Evolutionary conservation across 2,113 vertebrate genomes (phyloP).

Genomic region (Columbina picui): DNA sequence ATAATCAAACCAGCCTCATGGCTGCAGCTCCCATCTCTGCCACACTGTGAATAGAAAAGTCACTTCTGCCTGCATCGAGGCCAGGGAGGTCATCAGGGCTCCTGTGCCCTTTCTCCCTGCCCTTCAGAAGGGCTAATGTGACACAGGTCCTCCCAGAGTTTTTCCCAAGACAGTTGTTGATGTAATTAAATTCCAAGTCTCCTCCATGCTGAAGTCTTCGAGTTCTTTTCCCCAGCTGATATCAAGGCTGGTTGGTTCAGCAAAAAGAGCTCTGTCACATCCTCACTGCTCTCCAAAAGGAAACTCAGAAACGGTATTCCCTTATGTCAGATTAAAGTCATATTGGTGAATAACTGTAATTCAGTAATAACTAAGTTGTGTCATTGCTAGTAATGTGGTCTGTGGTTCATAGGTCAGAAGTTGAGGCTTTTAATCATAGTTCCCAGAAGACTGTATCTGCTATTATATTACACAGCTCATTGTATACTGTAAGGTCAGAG

Average conservation of each 20-base stretch:
- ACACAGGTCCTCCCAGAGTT: neutral
- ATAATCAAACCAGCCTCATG: neutral
- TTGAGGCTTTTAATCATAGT: neutral
- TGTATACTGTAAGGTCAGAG: neutral
- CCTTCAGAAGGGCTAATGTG: neutral
- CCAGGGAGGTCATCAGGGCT: neutral
- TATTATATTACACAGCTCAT: neutral
- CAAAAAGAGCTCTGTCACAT: neutral
- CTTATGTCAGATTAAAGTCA: neutral
- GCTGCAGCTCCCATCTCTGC: neutral
- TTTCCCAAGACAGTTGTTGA: neutral
- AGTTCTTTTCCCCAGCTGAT: neutral
- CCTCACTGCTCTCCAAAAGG: fast-evolving
- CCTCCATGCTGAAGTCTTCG: neutral
- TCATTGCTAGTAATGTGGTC: neutral
- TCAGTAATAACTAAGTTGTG: neutral
- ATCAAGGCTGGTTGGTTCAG: neutral
- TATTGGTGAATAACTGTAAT: neutral
- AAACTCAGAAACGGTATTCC: neutral
- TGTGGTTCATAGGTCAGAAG: neutral
- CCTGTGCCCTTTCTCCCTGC: neutral
- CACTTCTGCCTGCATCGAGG: neutral
- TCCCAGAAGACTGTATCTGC: neutral
- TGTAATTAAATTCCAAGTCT: neutral
- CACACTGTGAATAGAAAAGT: neutral